phyloP scores from a whole-genome alignment of 2,113 vertebrate genomes.

The Cyphomyrus discorhynchus region DNA sequence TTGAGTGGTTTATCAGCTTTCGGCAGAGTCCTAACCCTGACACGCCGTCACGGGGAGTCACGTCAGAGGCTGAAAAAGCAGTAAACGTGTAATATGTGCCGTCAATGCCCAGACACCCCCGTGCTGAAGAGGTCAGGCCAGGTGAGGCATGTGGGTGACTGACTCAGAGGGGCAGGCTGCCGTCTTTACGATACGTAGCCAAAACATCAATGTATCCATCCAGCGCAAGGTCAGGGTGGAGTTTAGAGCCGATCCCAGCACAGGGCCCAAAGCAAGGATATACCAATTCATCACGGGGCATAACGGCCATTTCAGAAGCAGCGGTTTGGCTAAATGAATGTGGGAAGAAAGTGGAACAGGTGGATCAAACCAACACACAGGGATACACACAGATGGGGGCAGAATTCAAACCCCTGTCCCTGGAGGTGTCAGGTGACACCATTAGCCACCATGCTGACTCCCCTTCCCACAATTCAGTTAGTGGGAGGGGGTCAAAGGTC shows the following conservation, averaged over 20 bases:
- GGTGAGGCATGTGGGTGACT: not conserved
- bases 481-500: not conserved
- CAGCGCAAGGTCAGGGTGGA: not conserved
- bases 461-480: not conserved
- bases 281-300: not conserved
- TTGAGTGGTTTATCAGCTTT: not conserved
- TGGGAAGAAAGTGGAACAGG: not conserved
- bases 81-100: not conserved
- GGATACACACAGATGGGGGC: not conserved
- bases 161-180: not conserved
- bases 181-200: not conserved
- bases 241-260: not conserved
- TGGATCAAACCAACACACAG: not conserved
- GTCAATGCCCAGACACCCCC: not conserved
- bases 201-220: not conserved
- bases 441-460: not conserved
- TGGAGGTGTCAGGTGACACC: not conserved
- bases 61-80: not conserved
- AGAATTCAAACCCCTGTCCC: not conserved
- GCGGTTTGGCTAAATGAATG: not conserved
- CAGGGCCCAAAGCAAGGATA: not conserved
- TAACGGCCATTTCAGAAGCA: not conserved
- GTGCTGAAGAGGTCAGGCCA: not conserved
- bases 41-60: not conserved
- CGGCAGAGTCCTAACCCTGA: not conserved